Base-by-base conservation (phyloP, 2,888 invertebrate species). In the Xestia rhomboidea region DNA sequence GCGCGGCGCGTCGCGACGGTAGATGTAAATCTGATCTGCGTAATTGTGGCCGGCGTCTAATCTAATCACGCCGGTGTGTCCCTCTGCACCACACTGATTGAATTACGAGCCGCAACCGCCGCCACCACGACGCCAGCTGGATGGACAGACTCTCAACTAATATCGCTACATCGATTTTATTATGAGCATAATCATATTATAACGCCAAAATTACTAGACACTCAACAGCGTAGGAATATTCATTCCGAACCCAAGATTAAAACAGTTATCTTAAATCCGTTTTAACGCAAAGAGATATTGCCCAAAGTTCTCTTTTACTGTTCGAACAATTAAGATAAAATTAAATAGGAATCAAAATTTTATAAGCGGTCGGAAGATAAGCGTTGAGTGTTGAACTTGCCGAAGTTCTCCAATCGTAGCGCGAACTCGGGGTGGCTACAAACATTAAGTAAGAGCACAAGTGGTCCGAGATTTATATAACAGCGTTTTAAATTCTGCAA, bases 11-110 rank as follows among this genome's bases (percentile, higher is more conserved):
- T 41, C 34, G 64, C 64, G 64, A 41, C 89, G 91, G 90, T 91
- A 89, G 93, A 95, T 95, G 94, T 94, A 95, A 96, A 96, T 95
- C 95, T 94, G 95, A 95, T 95, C 95, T 95, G 91, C 94, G 95
- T 96, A 96, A 96, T 96, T 96, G 96, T 95, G 96, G 96, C 91
- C 94, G 94, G 92, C 95, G 93, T 95, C 95, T 96, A 96, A 96
- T 96, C 95, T 95, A 95, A 96, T 96, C 94, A 92, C 89, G 90
- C 82, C 93, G 93, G 92, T 93, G 93, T 93, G 95, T 95, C 95
- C 94, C 95, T 95, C 94, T 94, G 94, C 94, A 92, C 91, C 91
- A 89, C 92, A 91, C 94, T 94, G 93, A 96, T 96, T 95, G 91
- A 95, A 95, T 96, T 95, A 96, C 92, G 90, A 91, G 92, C 90